Evolutionary conservation across 2,888 invertebrate species (phyloP).

Genomic region (Sminthurinus aureus): DNA sequence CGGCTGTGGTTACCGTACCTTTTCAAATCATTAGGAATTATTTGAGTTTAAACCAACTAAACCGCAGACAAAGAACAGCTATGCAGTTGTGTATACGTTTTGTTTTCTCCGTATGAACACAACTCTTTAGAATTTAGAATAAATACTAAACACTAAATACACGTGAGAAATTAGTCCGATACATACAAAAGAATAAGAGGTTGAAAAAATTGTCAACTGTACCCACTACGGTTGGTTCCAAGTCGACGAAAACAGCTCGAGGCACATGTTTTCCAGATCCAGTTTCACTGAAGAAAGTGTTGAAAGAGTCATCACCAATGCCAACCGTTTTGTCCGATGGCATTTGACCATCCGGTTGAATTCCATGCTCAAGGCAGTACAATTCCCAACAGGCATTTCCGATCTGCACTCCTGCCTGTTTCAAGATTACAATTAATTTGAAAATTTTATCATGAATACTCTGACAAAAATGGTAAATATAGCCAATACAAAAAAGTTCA

Average conservation of each 20-base stretch:
- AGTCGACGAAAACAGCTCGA: constrained; percentile 70
- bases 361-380: constrained; percentile 76
- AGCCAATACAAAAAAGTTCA: too few relatives aligned
- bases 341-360: constrained; percentile 76
- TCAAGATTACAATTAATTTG: too few relatives aligned
- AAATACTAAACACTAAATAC: neutral
- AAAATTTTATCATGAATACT: too few relatives aligned
- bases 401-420: constrained; percentile 82
- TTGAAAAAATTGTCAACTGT: constrained; percentile 57
- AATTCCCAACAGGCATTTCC: constrained; percentile 86
- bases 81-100: too few relatives aligned
- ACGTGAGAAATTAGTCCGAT: neutral
- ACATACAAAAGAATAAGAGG: too few relatives aligned
- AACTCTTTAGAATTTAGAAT: too few relatives aligned
- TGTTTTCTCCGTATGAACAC: too few relatives aligned
- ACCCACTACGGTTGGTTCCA: constrained; percentile 72
- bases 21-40: too few relatives aligned
- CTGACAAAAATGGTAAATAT: too few relatives aligned
- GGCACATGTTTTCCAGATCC: constrained; percentile 71
- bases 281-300: constrained; percentile 67
- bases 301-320: constrained; percentile 67
- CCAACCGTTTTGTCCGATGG: constrained; percentile 87
- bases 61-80: too few relatives aligned
- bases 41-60: too few relatives aligned
- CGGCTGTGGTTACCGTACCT: too few relatives aligned